Evolutionary conservation across 2,797 vertebrate species (phyloP), one percentile per base, ranked within the genome.

Genomic region (Cryptoprocta ferox): DNA sequence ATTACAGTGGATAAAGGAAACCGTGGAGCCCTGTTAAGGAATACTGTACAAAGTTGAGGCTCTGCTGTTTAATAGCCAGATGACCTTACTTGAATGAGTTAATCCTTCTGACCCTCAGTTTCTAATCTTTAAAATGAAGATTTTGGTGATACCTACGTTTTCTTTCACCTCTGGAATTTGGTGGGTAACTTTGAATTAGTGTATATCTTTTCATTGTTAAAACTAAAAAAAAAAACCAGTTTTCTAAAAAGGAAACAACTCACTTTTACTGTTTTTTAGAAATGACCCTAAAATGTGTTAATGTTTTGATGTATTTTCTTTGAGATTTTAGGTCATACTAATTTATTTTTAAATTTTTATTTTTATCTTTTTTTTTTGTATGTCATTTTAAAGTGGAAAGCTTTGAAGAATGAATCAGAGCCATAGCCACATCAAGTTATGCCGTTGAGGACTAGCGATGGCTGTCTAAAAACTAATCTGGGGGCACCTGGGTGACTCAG

Each of bases 201-300:
- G 3, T 75, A 5, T 97, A 59, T 95, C n/a, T 81, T 78, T 79
- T 75, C 30, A 48, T 82, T 95, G 56, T 63, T 95, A 84, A 95
- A 42, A 56, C 5, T 50, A 35, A 19, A 18, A 76, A 13, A 65
- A 66, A 83, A 3, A 42, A n/a, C n/a, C n/a, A 50, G 50, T 2
- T 79, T 97, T 92, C 13, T 94, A 26, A 39, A 76, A 70, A 78
- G 61, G 42, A 71, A 94, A 16, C 10, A 75, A 59, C 28, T 66
- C 3, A 65, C 39, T 94, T 95, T 84, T 85, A 75, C 35, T 78
- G 0, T 56, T 89, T 84, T 95, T 95, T 65, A 84, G 42, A 28
- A 75, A 80, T 13, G 63, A 32, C 13, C 1, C 32, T 32, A 66
- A 92, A 89, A 61, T 26, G 3, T 94, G 10, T 86, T 93, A 37